Evolutionary conservation across 2,888 invertebrate species (phyloP), one percentile per base, ranked within the genome.

Genomic region (Drosophila conformis): DNA sequence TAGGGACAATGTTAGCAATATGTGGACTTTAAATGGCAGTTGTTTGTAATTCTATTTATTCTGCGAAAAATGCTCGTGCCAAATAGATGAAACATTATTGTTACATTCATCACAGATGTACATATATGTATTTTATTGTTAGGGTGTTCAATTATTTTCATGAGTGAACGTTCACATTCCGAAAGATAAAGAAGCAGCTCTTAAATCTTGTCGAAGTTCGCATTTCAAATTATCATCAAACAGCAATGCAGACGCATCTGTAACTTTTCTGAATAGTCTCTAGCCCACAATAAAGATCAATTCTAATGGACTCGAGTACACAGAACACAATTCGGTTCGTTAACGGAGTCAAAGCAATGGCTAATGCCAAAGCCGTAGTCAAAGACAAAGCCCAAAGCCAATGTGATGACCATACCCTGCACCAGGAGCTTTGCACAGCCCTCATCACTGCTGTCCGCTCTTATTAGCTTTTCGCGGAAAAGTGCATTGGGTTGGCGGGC

Each of bases 391-490:
- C 21, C 56, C 56, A 59, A 40, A 56, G 62, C 72, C 66, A 62
- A 65, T 56, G 40, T 29, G 33, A 56, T 49, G 13, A 11, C 40
- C 35, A 29, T 27, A 25, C 38, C 27, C 21, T 35, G 27, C 18
- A 8, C n/a, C n/a, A 15, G 36, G 5, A 49, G 65, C 31, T 46
- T 21, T 62, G 35, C 4, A 29, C 61, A 69, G 51, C 10, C 46
- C 52, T 42, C 25, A 46, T 33, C 8, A 35, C 25, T 36, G 29
- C 59, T 51, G 49, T 57, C 48, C 60, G 57, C 38, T 74, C 58
- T 66, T 70, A 74, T 79, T 81, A 86, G 72, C 74, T 81, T 65
- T 58, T 38, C 64, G 73, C 67, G 69, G 57, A 81, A 76, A 84
- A 85, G 62, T 84, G 85, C 87, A 87, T 78, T 65, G 65, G 25